Evolutionary conservation across 2,113 vertebrate genomes (phyloP), one percentile per base, ranked within the genome.

Genomic region (Tauraco erythrolophus): DNA sequence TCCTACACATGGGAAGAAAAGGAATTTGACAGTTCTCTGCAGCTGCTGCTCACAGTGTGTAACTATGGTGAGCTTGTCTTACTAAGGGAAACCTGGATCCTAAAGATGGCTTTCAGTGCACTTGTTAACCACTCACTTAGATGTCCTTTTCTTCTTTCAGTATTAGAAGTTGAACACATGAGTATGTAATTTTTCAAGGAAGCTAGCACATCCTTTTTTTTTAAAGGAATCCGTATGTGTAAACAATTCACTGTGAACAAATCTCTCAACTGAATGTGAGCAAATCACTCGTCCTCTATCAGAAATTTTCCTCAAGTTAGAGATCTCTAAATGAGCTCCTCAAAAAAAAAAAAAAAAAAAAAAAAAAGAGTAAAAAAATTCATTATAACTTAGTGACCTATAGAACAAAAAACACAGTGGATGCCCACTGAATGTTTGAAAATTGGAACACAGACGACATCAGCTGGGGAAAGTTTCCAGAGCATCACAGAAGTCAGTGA

Each of bases 1-100:
- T 10, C 5, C 4, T 5, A 51, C 0, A 1, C 6, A 15, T 35
- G 23, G 6, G 18, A 70, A 83, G n/a, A 61, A 46, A 61, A 28
- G 22, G 17, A 84, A 46, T 64, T 64, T 58, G n/a, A 12, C 4
- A 21, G 21, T 30, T 76, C 53, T 68, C 46, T 84, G 23, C 21
- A 88, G 54, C 28, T 64, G 9, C 22, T 30, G 11, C n/a, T 83
- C 53, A 68, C 5, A 72, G 9, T 0, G 0, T 18, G 7, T 27
- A 72, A 50, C 37, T 58, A 4, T 2, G 6, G 6, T 43, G 14
- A 80, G 2, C 4, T 30, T 31, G 18, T 64, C n/a, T 27, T 50
- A 19, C 24, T 14, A 39, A n/a, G 6, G 33, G 19, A 84, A 94
- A 24, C 33, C 17, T 53, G 19, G 13, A 17, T 41, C 11, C 13